Evolutionary conservation across 2,888 invertebrate genomes (phyloP), one percentile per base, ranked within the genome.

Genomic region (Mythimna impura): DNA sequence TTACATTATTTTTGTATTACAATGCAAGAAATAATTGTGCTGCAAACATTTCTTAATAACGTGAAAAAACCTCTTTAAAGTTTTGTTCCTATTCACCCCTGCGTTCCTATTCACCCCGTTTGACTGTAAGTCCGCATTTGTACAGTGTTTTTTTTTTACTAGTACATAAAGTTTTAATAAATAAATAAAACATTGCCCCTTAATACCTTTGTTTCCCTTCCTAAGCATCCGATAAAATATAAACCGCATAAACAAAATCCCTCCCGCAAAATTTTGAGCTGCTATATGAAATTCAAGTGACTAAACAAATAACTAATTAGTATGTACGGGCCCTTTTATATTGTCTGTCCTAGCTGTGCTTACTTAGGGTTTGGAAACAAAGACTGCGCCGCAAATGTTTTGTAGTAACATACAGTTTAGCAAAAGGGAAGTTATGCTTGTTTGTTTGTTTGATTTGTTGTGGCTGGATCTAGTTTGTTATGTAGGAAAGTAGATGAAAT

Each of bases 251-350:
- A 79, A 70, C 83, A 79, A 68, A 75, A 83, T 80, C 68, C 43
- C 50, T 20, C 65, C 54, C 47, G 50, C 70, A 80, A 80, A 79
- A 83, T 55, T 57, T 76, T 76, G 67, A 64, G 57, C 69, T 62
- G 34, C 43, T 54, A 50, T 63, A 66, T 70, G 66, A 71, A 80
- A 65, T 83, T 72, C 58, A 64, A 60, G 71, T 66, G 57, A 76
- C 76, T 69, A 66, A 83, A 63, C 81, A 83, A 83, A 81, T 76
- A 71, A 17, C 76, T 75, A 83, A 81, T 81, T 83, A 83, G 71
- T 81, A 83, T 71, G 80, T 75, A 73, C 64, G 63, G 62, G n/a
- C 68, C 80, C 80, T 60, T 80, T 80, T 75, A 66, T 68, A 75
- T 83, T 80, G 80, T 83, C 80, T 83, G 65, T 65, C 40, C 57